phyloP scores from a whole-genome alignment of 1,140 invertebrate genomes.

The Gerris buenoi region DNA sequence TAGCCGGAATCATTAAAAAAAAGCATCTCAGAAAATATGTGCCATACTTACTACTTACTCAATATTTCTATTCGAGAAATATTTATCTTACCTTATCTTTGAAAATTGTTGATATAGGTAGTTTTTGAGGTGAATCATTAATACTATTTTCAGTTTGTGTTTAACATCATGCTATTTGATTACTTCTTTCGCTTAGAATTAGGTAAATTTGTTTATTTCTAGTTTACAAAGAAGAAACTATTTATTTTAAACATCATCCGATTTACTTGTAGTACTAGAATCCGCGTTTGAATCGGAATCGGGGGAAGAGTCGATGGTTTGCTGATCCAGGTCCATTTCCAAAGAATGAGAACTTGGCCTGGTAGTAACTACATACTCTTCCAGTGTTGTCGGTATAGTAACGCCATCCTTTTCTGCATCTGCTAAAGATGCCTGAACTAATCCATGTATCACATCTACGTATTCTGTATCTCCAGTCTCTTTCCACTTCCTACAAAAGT shows the following conservation, averaged over 20 bases:
- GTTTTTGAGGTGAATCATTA: no score
- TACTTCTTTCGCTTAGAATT: no score
- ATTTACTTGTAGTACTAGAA: neutral
- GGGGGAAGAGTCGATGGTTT: neutral
- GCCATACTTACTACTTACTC: no score
- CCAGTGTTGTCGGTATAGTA: conserved; percentile 84
- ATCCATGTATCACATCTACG: conserved; percentile 59
- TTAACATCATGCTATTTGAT: no score
- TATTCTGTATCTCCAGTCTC: conserved; percentile 94
- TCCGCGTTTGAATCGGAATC: neutral
- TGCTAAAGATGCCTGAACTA: conserved; percentile 79
- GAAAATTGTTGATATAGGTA: no score
- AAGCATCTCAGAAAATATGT: no score
- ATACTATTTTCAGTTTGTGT: no score
- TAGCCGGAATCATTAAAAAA: no score
- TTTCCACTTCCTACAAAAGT: conserved; percentile 79
- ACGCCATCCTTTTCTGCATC: conserved; percentile 93
- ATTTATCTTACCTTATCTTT: no score
- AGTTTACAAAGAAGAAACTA: no score
- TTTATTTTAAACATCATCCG: neutral
- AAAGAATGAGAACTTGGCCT: conserved; percentile 31
- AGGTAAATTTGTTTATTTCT: no score
- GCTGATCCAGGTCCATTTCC: neutral
- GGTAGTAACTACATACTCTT: conserved; percentile 93
- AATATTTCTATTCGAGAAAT: no score